Evolutionary conservation across 1,140 invertebrate species (phyloP), one percentile per base, ranked within the genome.

Genomic region (Eupeodes corollae): DNA sequence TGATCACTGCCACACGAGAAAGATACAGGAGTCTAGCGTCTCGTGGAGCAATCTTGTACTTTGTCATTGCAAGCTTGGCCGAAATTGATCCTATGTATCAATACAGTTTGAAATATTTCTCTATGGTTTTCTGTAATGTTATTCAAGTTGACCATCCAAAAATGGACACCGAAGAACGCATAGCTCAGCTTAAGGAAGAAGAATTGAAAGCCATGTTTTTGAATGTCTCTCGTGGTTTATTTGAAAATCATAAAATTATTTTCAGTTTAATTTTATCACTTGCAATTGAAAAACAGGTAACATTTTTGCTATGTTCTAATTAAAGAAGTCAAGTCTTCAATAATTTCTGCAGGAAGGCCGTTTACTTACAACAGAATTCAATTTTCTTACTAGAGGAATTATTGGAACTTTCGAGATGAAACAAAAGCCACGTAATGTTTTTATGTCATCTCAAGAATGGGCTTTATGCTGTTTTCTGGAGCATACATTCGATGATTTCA

Each of bases 41-140:
- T 1, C 79, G 89, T 51, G 91, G 90, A 1, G 89, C 90, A 1
- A 83, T 91, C 13, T 69, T 96, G 2, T 96, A 91, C 65, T 95
- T 95, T 65, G 88, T 91, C 1, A 86, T 95, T 11, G 83, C 88
- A 6, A 82, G 86, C 59, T 71, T 96, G 3, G 81, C 86, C 0
- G 84, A 91, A 50, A 87, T 95, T 46, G 90, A 95, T 70, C 87
- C 89, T 0, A 96, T 95, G 91, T 97, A 96, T 69, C 91, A 96
- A 69, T 95, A 83, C 74, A 91, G 88, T 3, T 70, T 92, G 5
- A 90, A 91, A 59, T 92, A 91, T 64, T 92, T 91, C 56, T 88
- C 71, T 5, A 68, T 88, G 79, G 71, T 90, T 13, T 88, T 90
- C 57, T 87, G 83, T 56, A 70, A 70, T 47, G 83, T 85, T 0